These are phyloP conservation scores for Chouioia cunea DNA, from an alignment of 2,888 invertebrate genomes.

Conservation along the genomic window DNA sequence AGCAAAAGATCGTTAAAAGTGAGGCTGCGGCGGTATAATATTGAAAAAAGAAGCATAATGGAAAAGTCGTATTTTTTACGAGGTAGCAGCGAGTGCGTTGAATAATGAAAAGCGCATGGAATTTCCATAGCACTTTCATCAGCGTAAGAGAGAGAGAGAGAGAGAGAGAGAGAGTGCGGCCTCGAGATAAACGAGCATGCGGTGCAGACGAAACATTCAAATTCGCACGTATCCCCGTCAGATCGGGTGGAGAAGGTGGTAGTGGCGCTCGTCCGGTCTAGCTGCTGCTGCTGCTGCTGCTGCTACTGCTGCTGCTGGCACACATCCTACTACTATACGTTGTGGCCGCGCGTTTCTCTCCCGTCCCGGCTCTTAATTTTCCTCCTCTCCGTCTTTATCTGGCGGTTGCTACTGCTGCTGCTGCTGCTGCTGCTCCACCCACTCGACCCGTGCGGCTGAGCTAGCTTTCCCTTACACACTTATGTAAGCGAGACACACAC, in stretches of 20 bases:
- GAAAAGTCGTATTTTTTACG: too few species aligned
- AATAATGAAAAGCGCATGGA: not conserved
- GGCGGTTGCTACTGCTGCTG: not conserved
- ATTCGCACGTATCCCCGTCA: too few species aligned
- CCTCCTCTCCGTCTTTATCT: conserved; percentile 19
- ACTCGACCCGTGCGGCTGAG: not conserved
- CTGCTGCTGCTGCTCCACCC: not conserved
- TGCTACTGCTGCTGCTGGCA: not conserved
- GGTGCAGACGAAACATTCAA: too few species aligned
- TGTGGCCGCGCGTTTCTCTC: not conserved
- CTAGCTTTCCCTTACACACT: not conserved
- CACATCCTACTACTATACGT: conserved; percentile 4
- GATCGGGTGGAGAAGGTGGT: too few species aligned
- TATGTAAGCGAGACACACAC: too few species aligned
- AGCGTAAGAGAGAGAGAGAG: not conserved
- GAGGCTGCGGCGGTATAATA: too few species aligned
- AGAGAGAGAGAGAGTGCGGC: not conserved
- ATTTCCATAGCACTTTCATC: not conserved
- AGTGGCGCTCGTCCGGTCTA: too few species aligned
- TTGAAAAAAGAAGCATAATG: too few species aligned
- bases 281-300: not conserved
- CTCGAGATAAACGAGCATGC: too few species aligned
- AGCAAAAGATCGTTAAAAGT: too few species aligned
- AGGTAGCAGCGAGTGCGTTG: too few species aligned
- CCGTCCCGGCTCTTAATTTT: conserved; percentile 26